A percentile compares a stretch with the other conserved stretches of the same genome.
Conservation (phyloP, 2,113 vertebrate genomes). For the Lophura nycthemera region DNA sequence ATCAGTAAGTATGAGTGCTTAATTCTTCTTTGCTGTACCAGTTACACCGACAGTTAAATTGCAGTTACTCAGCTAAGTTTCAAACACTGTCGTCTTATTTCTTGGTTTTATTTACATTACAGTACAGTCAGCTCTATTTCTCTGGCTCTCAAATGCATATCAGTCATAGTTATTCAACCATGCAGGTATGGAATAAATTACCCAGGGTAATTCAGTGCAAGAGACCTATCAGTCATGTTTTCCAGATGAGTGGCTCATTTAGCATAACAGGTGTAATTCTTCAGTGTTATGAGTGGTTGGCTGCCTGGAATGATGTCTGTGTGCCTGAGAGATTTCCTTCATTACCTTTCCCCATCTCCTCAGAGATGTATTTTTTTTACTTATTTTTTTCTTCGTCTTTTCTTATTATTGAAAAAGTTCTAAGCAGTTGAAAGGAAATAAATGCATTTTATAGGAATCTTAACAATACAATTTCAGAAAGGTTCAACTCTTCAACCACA, state of each 20-base stretch:
- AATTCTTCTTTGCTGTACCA: neutral
- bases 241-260: neutral
- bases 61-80: neutral
- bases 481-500: neutral
- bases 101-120: neutral
- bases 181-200: conserved; percentile 1
- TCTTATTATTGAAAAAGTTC: neutral
- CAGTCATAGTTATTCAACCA: neutral
- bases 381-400: neutral
- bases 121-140: neutral
- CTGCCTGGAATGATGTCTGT: neutral
- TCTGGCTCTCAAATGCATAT: neutral
- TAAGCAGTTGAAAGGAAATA: neutral
- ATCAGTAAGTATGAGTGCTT: conserved; percentile 79
- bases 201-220: neutral
- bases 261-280: neutral
- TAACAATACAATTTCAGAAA: neutral
- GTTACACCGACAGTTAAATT: neutral
- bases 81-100: neutral
- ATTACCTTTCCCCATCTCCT: neutral
- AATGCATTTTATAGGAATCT: neutral
- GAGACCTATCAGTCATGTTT: neutral
- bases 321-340: neutral
- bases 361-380: neutral
- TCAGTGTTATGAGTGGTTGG: neutral